Evolutionary conservation across 2,888 invertebrate species (phyloP).

Genomic region (Ptychoptera contaminata): DNA sequence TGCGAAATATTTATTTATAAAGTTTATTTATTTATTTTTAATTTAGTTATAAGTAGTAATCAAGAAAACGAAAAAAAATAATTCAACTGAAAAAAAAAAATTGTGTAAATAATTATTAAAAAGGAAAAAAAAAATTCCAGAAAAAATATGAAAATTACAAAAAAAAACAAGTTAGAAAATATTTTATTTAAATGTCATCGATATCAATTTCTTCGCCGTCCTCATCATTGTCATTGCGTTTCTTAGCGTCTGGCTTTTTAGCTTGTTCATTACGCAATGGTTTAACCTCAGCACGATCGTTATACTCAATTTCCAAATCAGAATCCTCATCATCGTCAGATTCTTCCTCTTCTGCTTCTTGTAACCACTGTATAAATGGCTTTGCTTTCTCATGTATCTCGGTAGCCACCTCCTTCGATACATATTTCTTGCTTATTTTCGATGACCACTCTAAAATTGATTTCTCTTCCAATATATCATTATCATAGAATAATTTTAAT

Average conservation of each 20-base stretch:
- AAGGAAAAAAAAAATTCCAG: too few species aligned
- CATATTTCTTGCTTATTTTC: constrained; percentile 91
- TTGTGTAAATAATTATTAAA: too few species aligned
- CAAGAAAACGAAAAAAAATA: too few species aligned
- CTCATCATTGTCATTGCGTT: constrained; percentile 43
- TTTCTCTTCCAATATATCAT: constrained; percentile 89
- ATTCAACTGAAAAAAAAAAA: too few species aligned
- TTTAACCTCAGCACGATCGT: constrained; percentile 67
- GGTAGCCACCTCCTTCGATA: constrained; percentile 73
- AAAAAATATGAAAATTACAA: too few species aligned
- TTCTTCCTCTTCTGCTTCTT: constrained; percentile 91
- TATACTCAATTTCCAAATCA: constrained; percentile 68
- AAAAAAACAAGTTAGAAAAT: too few species aligned
- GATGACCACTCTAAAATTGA: constrained; percentile 89
- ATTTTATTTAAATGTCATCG: constrained; percentile 75
- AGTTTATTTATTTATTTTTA: too few species aligned
- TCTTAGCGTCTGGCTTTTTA: constrained; percentile 29
- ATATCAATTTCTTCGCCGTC: constrained; percentile 78
- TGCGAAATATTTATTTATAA: too few species aligned
- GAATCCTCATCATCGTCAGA: constrained; percentile 58
- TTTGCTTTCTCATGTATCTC: constrained; percentile 86
- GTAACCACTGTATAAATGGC: constrained; percentile 92
- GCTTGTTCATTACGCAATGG: constrained; percentile 49
- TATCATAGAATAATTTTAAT: constrained; percentile 84
- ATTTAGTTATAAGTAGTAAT: too few species aligned